phyloP scores from a whole-genome alignment of 2,888 invertebrate species.

The Harpalus rufipes region DNA sequence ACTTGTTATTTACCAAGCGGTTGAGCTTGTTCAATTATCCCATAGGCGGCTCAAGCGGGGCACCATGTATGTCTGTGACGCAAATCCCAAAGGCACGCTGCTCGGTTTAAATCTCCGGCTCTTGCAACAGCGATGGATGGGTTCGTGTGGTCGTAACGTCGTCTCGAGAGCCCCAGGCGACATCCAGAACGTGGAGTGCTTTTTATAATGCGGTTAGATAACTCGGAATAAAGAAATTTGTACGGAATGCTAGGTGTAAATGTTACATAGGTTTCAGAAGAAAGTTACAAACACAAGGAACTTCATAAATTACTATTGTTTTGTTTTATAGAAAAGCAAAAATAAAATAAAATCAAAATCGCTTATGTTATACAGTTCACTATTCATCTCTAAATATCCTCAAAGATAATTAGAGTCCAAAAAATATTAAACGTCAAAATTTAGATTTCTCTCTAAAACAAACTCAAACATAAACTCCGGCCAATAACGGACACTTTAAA shows the following conservation, averaged over 20 bases:
- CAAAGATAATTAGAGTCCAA: too few relatives aligned
- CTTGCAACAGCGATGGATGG: constrained; percentile 42
- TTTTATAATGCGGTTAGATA: constrained; percentile 35
- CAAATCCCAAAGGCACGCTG: constrained; percentile 34
- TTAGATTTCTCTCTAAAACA: too few relatives aligned
- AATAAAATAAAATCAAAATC: too few relatives aligned
- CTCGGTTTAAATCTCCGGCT: constrained; percentile 29
- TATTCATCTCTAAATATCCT: too few relatives aligned
- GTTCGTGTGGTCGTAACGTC: constrained; percentile 26
- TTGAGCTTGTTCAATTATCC: constrained; percentile 32
- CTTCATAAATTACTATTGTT: background rate
- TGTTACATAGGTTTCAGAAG: background rate
- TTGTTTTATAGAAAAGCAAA: too few relatives aligned
- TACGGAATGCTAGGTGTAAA: background rate
- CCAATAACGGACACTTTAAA: too few relatives aligned
- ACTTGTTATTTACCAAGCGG: constrained; percentile 45
- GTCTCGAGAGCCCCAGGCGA: constrained; percentile 27
- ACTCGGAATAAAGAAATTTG: constrained; percentile 23
- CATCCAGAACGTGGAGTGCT: constrained; percentile 11
- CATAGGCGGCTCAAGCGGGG: constrained; percentile 33
- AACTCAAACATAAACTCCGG: too few relatives aligned
- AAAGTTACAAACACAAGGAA: background rate
- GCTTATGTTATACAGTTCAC: too few relatives aligned
- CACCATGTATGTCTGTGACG: constrained; percentile 45
- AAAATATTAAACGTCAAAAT: too few relatives aligned